Evolutionary conservation across 2,113 vertebrate genomes (phyloP).

Genomic region (Azemiops feae): DNA sequence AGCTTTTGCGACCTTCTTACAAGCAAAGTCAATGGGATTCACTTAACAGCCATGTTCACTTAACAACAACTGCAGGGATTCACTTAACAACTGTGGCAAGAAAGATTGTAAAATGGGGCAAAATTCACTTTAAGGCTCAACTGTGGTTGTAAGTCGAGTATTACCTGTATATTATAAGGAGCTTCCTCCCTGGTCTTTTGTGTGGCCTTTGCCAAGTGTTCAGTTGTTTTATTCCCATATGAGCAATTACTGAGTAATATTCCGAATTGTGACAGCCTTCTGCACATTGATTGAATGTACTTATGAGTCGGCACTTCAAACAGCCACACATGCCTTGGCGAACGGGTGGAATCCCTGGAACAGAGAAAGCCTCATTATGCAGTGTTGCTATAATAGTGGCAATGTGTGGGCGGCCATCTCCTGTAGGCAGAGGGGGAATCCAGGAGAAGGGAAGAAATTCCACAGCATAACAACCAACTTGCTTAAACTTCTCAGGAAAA

Average conservation of each 20-base stretch:
- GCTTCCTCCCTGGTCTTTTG: not conserved
- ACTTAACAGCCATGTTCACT: not conserved
- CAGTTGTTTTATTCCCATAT: slow-evolving; percentile 12
- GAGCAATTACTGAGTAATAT: slow-evolving; percentile 14
- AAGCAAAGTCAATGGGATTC: not conserved
- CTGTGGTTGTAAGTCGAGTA: not conserved
- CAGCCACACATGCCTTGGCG: not conserved
- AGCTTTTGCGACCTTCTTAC: not conserved
- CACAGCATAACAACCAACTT: slow-evolving; percentile 28
- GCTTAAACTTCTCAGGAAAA: slow-evolving; percentile 31
- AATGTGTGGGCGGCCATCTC: slow-evolving; percentile 53
- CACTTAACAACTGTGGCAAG: not conserved
- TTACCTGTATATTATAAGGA: not conserved
- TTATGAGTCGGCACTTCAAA: slow-evolving; percentile 12
- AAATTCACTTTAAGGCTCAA: not conserved
- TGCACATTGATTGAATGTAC: not conserved
- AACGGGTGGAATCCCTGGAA: slow-evolving; percentile 57
- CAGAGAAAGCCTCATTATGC: slow-evolving; percentile 34
- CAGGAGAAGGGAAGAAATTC: slow-evolving; percentile 61
- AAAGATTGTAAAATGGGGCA: not conserved
- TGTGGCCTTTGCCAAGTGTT: not conserved
- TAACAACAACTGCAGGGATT: too few species aligned
- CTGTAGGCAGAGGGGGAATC: slow-evolving; percentile 62
- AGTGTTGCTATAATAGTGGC: slow-evolving; percentile 44
- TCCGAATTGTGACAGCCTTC: slow-evolving; percentile 5